Percentiles rank a stretch among this genome's conserved stretches.
Evolutionary conservation across 2,888 invertebrate species (phyloP).

Genomic region (Sericinus montela): DNA sequence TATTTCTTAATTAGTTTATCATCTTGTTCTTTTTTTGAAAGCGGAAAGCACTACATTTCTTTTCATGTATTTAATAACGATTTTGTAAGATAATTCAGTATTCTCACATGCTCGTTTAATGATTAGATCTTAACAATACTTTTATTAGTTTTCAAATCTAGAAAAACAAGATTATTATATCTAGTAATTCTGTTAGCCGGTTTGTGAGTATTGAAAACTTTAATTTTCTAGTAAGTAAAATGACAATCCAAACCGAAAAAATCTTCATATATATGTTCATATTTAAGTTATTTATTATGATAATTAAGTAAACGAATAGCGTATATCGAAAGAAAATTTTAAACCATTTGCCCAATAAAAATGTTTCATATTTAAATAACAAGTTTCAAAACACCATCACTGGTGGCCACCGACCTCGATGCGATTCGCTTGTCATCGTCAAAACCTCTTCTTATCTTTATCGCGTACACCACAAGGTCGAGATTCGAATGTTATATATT

Average conservation of each 20-base stretch:
- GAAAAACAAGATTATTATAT: too few species aligned
- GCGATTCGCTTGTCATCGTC: neutral
- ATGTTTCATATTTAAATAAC: slow-evolving; percentile 33
- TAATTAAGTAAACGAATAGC: slow-evolving; percentile 6
- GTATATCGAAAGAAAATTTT: slow-evolving; percentile 9
- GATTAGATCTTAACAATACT: too few species aligned
- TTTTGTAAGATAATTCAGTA: too few species aligned
- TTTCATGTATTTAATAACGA: too few species aligned
- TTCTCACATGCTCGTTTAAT: too few species aligned
- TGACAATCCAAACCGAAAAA: too few species aligned
- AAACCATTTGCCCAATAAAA: slow-evolving; percentile 13
- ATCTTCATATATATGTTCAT: too few species aligned
- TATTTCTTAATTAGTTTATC: neutral
- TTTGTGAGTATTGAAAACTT: too few species aligned
- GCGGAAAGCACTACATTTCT: neutral
- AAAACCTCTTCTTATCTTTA: slow-evolving; percentile 7
- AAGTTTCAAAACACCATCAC: slow-evolving; percentile 37
- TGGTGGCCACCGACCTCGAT: slow-evolving; percentile 35
- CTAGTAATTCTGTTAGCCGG: too few species aligned
- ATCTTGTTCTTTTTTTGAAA: neutral
- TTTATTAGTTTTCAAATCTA: too few species aligned
- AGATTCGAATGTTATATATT: slow-evolving; percentile 13
- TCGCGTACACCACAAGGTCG: slow-evolving; percentile 16
- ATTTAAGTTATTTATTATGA: neutral
- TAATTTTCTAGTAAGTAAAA: too few species aligned